These are phyloP conservation scores for Epistrophe eligans DNA, from an alignment of 2,888 invertebrate species.

Conservation along the genomic window DNA sequence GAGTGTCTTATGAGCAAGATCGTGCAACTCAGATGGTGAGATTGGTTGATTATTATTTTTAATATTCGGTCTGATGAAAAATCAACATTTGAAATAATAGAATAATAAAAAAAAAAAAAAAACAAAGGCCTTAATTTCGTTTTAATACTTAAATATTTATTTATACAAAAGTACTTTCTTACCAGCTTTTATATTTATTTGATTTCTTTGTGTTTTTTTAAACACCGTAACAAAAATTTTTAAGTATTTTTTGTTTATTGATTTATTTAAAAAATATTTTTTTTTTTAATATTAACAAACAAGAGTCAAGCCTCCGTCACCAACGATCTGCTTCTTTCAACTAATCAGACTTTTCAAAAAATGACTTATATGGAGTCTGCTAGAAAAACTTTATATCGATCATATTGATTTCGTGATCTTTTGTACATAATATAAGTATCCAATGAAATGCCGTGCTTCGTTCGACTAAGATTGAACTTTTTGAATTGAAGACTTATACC, in stretches of 20 bases:
- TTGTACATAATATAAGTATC: background rate
- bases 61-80: background rate
- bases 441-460: background rate
- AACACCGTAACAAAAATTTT: background rate
- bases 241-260: background rate
- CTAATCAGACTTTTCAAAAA: constrained; percentile 1
- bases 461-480: background rate
- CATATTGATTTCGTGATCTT: background rate
- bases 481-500: background rate
- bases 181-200: background rate
- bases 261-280: background rate
- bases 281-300: background rate
- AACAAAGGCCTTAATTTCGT: background rate
- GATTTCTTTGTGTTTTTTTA: background rate
- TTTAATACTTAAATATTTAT: background rate
- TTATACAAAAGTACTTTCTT: background rate
- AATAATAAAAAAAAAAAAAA: background rate
- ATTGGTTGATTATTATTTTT: background rate
- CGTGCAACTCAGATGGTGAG: background rate
- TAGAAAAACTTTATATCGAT: background rate
- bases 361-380: background rate
- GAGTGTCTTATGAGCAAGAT: background rate
- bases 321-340: constrained; percentile 13
- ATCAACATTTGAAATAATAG: background rate
- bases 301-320: background rate